Percentiles rank a stretch among this genome's conserved stretches.
Conservation (phyloP, 2,113 vertebrate species). For the Thermophis baileyi region DNA sequence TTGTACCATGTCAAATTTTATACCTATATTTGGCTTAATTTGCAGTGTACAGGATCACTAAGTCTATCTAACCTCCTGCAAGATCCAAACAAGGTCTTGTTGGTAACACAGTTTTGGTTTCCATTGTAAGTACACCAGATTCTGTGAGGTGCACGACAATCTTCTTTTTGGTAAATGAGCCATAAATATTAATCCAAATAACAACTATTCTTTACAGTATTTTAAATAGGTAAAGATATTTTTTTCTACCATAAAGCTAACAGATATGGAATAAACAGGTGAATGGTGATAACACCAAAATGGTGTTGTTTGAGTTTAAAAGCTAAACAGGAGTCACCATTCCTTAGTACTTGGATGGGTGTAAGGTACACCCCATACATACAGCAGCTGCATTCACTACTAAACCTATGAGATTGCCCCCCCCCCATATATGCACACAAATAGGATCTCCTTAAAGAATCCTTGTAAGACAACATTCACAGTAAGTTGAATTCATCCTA, state of each 20-base stretch:
- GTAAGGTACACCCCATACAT: background rate
- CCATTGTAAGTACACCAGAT: background rate
- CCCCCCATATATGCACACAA: background rate
- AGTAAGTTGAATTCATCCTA: background rate
- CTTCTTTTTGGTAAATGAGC: background rate
- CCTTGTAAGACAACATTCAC: background rate
- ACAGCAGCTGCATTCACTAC: background rate
- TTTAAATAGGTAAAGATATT: background rate
- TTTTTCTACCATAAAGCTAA: background rate
- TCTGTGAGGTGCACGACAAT: background rate
- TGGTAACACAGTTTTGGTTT: conserved; percentile 6
- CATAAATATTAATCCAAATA: conserved; percentile 1
- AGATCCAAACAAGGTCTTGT: background rate
- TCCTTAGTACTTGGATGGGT: background rate
- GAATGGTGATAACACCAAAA: background rate
- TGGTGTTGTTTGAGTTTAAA: background rate
- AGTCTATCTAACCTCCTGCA: background rate
- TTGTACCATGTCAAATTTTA: background rate
- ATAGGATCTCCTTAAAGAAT: background rate
- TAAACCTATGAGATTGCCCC: background rate
- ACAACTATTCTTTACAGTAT: background rate
- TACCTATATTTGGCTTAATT: background rate
- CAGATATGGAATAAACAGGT: background rate
- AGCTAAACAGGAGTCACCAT: background rate
- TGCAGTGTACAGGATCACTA: background rate